Evolutionary conservation across 2,888 invertebrate species (phyloP).

Genomic region (Hyalella azteca): DNA sequence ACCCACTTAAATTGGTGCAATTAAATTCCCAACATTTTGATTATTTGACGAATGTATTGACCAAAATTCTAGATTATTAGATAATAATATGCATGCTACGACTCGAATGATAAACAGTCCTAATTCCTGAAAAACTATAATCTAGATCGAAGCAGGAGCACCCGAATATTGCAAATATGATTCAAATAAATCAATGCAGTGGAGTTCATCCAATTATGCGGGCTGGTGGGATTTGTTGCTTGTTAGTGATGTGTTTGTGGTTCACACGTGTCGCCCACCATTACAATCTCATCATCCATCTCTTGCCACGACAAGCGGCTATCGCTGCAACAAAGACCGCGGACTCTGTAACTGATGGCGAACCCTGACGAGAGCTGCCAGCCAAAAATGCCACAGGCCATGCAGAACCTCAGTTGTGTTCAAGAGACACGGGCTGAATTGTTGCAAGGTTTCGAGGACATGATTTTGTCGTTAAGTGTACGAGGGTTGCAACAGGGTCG

Average conservation of each 20-base stretch:
- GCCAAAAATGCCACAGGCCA: background rate
- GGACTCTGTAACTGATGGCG: background rate
- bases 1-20: too few species aligned
- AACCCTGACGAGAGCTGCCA: background rate
- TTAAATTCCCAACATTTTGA: too few species aligned
- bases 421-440: background rate
- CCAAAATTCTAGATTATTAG: too few species aligned
- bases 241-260: background rate
- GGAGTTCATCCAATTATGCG: background rate
- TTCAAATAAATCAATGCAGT: too few species aligned
- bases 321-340: background rate
- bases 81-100: too few species aligned
- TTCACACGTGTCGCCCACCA: constrained; percentile 15
- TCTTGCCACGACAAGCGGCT: background rate
- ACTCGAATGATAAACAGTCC: too few species aligned
- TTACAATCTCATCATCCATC: constrained; percentile 24
- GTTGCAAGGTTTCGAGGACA: background rate
- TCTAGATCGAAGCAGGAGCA: background rate
- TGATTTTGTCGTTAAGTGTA: constrained; percentile 18
- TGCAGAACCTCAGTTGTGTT: too few species aligned
- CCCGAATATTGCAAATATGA: background rate
- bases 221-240: constrained; percentile 18
- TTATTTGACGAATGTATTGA: too few species aligned
- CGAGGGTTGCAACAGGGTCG: too few species aligned
- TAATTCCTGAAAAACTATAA: background rate